phyloP scores from a whole-genome alignment of 2,797 vertebrate genomes.

The Poeciliopsis presidionis region DNA sequence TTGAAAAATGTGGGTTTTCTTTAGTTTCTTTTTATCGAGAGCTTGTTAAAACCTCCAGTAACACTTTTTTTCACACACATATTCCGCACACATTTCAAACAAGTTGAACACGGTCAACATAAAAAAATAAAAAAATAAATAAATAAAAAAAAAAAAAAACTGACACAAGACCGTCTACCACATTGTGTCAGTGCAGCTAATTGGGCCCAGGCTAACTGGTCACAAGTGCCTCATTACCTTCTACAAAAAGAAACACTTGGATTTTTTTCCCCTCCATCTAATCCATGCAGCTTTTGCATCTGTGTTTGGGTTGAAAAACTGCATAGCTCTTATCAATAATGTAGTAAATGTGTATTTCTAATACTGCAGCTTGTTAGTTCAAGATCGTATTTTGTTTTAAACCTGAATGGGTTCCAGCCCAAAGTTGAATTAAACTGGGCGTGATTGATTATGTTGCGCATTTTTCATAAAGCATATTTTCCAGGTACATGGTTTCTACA shows the following conservation, averaged over 20 bases:
- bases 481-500: too few relatives aligned
- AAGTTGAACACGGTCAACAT: constrained; percentile 14
- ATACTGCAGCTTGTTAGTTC: constrained; percentile 48
- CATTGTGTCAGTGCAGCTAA: constrained; percentile 52
- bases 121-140: background rate
- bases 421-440: constrained; percentile 17
- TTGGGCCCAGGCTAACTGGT: constrained; percentile 50
- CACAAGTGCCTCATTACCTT: constrained; percentile 65
- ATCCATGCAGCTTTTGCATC: constrained; percentile 33
- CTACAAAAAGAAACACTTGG: constrained; percentile 46
- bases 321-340: constrained; percentile 19
- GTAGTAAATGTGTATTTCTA: constrained; percentile 35
- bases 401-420: constrained; percentile 21
- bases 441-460: too few relatives aligned
- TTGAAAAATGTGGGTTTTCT: background rate
- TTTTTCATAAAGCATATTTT: too few relatives aligned
- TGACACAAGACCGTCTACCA: constrained; percentile 21
- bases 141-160: background rate
- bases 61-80: constrained; percentile 3
- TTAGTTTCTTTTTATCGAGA: constrained; percentile 11
- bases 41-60: constrained; percentile 43
- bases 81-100: constrained; percentile 10
- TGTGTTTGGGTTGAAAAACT: constrained; percentile 9
- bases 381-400: constrained; percentile 38
- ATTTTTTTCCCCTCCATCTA: constrained; percentile 29